Evolutionary conservation across 2,888 invertebrate genomes (phyloP).

Genomic region (Callinectes sapidus): DNA sequence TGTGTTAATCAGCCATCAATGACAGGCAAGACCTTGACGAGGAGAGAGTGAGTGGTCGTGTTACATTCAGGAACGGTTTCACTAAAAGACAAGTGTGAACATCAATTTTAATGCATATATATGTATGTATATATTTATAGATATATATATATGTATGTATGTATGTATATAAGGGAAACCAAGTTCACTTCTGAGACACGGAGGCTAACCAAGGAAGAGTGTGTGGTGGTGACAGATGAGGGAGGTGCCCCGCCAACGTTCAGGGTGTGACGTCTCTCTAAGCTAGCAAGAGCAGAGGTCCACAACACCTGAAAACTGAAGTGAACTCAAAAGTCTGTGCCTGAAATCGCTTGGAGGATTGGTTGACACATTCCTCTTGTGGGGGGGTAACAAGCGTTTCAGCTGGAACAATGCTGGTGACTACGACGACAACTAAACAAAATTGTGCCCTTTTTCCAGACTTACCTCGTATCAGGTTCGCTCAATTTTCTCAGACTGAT

Average conservation of each 20-base stretch:
- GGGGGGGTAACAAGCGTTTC: conserved; percentile 63
- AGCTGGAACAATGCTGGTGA: conserved; percentile 45
- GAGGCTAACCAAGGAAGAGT: conserved; percentile 52
- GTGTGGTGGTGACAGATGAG: conserved; percentile 48
- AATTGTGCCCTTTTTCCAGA: conserved; percentile 19
- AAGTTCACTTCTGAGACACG: conserved; percentile 63
- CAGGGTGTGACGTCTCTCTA: conserved; percentile 70
- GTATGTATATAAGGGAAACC: conserved; percentile 44
- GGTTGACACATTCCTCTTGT: conserved; percentile 63
- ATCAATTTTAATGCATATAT: conserved; percentile 64
- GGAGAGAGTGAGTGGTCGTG: background rate
- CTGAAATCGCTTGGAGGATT: conserved; percentile 69
- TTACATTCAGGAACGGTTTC: conserved; percentile 42
- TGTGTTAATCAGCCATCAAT: background rate
- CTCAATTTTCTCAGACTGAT: conserved; percentile 10
- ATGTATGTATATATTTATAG: conserved; percentile 24
- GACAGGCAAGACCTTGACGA: background rate
- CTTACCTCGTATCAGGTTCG: conserved; percentile 38
- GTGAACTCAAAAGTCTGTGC: conserved; percentile 65
- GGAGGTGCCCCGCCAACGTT: conserved; percentile 49
- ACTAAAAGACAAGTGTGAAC: conserved; percentile 63
- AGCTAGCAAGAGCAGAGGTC: conserved; percentile 66
- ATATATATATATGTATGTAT: conserved; percentile 32
- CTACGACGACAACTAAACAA: conserved; percentile 42
- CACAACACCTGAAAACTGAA: conserved; percentile 65